phyloP scores from a whole-genome alignment of 2,888 invertebrate genomes.

The Eupithecia abbreviata region DNA sequence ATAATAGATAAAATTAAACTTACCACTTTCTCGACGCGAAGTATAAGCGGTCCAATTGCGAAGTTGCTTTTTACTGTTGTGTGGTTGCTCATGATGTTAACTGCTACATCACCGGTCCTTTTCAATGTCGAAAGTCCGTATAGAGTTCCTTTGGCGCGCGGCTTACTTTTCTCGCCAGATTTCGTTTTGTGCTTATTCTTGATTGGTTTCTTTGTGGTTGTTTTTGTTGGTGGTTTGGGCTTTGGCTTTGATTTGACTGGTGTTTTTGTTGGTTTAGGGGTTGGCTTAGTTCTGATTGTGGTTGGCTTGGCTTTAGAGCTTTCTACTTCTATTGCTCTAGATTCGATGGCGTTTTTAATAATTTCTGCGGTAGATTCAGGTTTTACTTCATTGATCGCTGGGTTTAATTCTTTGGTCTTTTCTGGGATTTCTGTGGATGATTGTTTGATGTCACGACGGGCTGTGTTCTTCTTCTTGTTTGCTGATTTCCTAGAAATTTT shows the following conservation, averaged over 20 bases:
- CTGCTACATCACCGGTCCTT: slow-evolving; percentile 91
- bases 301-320: slow-evolving; percentile 70
- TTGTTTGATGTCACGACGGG: slow-evolving; percentile 63
- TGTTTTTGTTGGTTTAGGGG: slow-evolving; percentile 56
- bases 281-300: slow-evolving; percentile 57
- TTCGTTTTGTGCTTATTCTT: slow-evolving; percentile 70
- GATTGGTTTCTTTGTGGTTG: slow-evolving; percentile 67
- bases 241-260: slow-evolving; percentile 59
- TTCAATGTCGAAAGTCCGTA: slow-evolving; percentile 91
- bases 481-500: slow-evolving; percentile 65
- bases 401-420: slow-evolving; percentile 56
- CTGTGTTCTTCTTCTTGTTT: slow-evolving; percentile 72
- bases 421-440: slow-evolving; percentile 56
- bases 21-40: slow-evolving; percentile 91
- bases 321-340: slow-evolving; percentile 69
- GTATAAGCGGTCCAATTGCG: slow-evolving; percentile 89
- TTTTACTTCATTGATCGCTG: slow-evolving; percentile 53
- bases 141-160: slow-evolving; percentile 89
- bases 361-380: slow-evolving; percentile 48
- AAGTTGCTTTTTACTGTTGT: slow-evolving; percentile 93
- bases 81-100: slow-evolving; percentile 90
- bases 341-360: slow-evolving; percentile 49
- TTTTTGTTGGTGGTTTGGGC: slow-evolving; percentile 67
- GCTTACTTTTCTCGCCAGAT: slow-evolving; percentile 79
- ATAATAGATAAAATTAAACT: slow-evolving; percentile 31